A percentile compares a stretch with the other conserved stretches of the same genome.
Conservation (phyloP, 2,797 vertebrate genomes). For the Centropyge bicolor region DNA sequence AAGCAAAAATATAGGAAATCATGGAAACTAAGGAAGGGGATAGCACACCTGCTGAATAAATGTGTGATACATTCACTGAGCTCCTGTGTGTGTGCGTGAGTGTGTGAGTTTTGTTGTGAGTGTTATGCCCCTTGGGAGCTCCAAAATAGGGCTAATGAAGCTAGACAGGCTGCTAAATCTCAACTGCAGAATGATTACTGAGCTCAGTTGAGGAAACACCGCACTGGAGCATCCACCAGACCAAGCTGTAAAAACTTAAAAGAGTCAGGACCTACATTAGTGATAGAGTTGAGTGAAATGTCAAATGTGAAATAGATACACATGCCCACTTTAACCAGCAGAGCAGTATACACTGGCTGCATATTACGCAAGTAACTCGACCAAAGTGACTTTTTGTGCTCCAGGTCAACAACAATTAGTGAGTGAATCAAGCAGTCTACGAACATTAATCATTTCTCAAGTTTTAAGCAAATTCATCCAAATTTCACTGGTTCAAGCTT, state of each 20-base stretch:
- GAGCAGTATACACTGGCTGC: neutral
- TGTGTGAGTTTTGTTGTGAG: neutral
- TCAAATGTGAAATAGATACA: conserved; percentile 16
- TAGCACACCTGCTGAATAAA: conserved; percentile 39
- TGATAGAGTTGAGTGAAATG: conserved; percentile 26
- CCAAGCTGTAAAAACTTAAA: conserved; percentile 28
- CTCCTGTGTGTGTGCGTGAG: conserved; percentile 14
- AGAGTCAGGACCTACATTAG: conserved; percentile 26
- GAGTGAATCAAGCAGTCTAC: neutral
- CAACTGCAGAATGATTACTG: conserved; percentile 63
- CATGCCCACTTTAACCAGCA: neutral
- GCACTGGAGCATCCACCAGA: conserved; percentile 41
- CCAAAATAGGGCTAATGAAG: conserved; percentile 71
- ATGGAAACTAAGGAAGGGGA: conserved; percentile 1
- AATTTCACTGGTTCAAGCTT: neutral
- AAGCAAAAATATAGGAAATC: neutral
- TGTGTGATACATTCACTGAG: conserved; percentile 33
- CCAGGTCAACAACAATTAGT: neutral
- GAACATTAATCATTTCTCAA: neutral
- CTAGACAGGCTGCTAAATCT: conserved; percentile 64
- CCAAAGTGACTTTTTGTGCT: neutral
- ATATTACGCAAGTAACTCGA: neutral
- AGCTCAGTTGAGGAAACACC: conserved; percentile 66
- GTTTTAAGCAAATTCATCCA: neutral
- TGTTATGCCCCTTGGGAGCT: conserved; percentile 42